Evolutionary conservation across 2,797 vertebrate species (phyloP).

Genomic region (Melanotaenia pygmaea): DNA sequence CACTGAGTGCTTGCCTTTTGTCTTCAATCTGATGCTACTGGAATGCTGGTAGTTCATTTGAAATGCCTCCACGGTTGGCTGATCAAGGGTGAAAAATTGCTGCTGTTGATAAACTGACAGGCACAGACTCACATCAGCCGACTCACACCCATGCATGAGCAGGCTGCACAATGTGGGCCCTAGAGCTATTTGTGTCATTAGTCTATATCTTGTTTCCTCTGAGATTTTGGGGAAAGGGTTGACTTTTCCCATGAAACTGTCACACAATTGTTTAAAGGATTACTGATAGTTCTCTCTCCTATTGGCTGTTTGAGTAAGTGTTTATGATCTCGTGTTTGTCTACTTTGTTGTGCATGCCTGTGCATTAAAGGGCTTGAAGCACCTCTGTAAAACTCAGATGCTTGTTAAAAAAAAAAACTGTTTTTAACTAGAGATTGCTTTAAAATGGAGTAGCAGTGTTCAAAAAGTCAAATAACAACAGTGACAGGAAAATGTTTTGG

Average conservation of each 20-base stretch:
- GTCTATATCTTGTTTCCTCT: conserved; percentile 33
- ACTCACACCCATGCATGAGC: conserved; percentile 45
- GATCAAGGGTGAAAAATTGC: conserved; percentile 73
- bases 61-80: conserved; percentile 58
- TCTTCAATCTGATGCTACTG: conserved; percentile 50
- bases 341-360: background rate
- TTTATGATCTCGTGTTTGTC: background rate
- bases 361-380: background rate
- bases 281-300: background rate
- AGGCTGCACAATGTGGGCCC: conserved; percentile 40
- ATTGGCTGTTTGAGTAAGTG: conserved; percentile 5
- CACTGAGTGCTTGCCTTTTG: conserved; percentile 55
- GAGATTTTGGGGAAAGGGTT: conserved; percentile 25
- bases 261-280: conserved; percentile 27
- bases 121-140: conserved; percentile 38
- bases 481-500: background rate
- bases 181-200: conserved; percentile 39
- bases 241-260: conserved; percentile 17
- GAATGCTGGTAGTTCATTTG: conserved; percentile 64
- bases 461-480: background rate
- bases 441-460: background rate
- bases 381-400: background rate
- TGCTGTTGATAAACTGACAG: conserved; percentile 71
- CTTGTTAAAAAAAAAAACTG: background rate
- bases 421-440: conserved; percentile 1